phyloP scores from a whole-genome alignment of 2,888 invertebrate genomes.

The Sphaerophoria taeniata region DNA sequence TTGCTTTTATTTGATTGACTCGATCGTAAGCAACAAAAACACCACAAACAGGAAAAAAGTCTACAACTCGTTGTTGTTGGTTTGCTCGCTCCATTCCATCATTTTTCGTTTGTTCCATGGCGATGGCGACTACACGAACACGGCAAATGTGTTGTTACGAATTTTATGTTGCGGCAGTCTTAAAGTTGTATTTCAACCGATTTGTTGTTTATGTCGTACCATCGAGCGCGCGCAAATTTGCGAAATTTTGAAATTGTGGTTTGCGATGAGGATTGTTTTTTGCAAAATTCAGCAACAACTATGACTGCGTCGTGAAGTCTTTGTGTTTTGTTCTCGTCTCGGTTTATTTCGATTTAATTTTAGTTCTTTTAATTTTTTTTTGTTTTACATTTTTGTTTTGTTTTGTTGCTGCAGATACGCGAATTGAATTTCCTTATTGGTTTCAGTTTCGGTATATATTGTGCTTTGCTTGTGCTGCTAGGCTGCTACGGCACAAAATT shows the following conservation, averaged over 20 bases:
- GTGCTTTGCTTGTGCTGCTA: neutral
- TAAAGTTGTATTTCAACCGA: constrained; percentile 62
- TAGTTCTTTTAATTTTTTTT: constrained; percentile 35
- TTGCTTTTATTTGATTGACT: constrained; percentile 60
- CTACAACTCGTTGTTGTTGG: constrained; percentile 47
- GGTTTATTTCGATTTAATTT: constrained; percentile 37
- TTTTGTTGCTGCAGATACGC: constrained; percentile 38
- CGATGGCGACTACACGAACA: constrained; percentile 5
- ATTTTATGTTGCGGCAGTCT: constrained; percentile 71
- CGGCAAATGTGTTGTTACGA: constrained; percentile 50
- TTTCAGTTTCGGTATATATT: neutral
- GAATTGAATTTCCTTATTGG: constrained; percentile 73
- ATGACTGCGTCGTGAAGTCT: constrained; percentile 4
- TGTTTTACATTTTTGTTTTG: too few relatives aligned
- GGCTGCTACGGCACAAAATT: constrained; percentile 8
- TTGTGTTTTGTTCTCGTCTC: constrained; percentile 18
- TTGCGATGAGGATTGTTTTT: constrained; percentile 24
- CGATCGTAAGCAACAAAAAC: constrained; percentile 56
- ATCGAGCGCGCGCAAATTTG: constrained; percentile 53
- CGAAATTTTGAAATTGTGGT: constrained; percentile 40
- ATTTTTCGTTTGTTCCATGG: neutral
- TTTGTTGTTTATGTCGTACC: constrained; percentile 39
- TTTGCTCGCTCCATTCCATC: neutral
- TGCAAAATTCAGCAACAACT: constrained; percentile 8
- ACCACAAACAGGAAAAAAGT: constrained; percentile 6